Base-by-base conservation (phyloP, 2,888 invertebrate species). In the Urechis unicinctus region DNA sequence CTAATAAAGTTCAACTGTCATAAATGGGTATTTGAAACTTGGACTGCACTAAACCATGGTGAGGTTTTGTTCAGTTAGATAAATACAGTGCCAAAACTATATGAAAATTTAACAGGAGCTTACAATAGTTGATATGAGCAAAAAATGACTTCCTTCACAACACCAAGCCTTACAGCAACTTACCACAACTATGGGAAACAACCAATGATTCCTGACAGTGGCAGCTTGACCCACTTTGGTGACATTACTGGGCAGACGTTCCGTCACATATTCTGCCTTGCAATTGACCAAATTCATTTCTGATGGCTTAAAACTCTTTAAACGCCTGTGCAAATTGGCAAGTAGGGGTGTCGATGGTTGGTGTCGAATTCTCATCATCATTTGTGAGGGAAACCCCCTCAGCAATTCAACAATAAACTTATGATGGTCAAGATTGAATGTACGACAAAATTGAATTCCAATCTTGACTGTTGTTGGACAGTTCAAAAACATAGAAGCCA, bases 171-270 rank as follows among this genome's bases (percentile, higher is more conserved):
- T n/a, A n/a, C n/a, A n/a, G 36, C 9, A 22, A 68, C 73, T 68
- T 64, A 77, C 77, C 66, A 75, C 73, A 22, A 77, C 41, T 45
- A 78, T 67, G 5, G 78, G 78, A 62, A 73, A 78, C 31, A 78
- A 68, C 78, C 78, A 78, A 58, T 72, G 73, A 60, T 75, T 75
- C 52, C 72, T 74, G 26, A 68, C 57, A n/a, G 59, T 48, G 1
- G 71, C 71, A 21, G 68, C 64, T 44, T 53, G 56, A 2, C 77
- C 77, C 22, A 77, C 72, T n/a, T 67, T 55, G 3, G 65, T 66
- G 28, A 73, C 67, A 13, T 61, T 61, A 2, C 63, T 64, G 9
- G 73, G 71, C 4, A 78, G 66, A 42, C 70, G 60, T 52, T 65
- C 53, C 21, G 62, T 66, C 17, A 76, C 70, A 61, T 77, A 78